A percentile compares a stretch with the other conserved stretches of the same genome.
These are phyloP conservation scores for Sebastolobus altivelis DNA, from an alignment of 2,797 vertebrate genomes.

Conservation along the genomic window DNA sequence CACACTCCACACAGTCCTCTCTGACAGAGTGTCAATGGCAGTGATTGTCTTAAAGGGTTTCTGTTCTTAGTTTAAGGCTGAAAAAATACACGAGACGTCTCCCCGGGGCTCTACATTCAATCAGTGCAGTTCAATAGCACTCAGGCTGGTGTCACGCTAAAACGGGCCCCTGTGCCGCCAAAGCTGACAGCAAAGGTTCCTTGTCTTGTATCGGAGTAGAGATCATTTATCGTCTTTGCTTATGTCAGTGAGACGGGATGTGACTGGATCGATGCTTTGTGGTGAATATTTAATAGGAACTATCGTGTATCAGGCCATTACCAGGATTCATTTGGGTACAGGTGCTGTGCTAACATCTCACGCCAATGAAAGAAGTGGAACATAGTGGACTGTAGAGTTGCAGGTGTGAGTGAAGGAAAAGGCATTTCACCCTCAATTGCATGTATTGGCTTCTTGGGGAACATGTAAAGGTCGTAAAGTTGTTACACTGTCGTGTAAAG, in stretches of 20 bases:
- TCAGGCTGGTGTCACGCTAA: conserved; percentile 66
- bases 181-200: conserved; percentile 57
- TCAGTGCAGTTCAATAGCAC: conserved; percentile 74
- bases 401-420: background rate
- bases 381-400: background rate
- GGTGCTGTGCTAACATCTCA: conserved; percentile 11
- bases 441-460: background rate
- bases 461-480: background rate
- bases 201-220: conserved; percentile 14
- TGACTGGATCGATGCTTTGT: conserved; percentile 33
- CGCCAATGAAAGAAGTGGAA: background rate
- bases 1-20: background rate
- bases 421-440: background rate
- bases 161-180: conserved; percentile 59
- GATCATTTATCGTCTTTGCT: conserved; percentile 41
- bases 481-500: background rate
- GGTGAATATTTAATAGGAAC: conserved; percentile 67
- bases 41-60: conserved; percentile 39
- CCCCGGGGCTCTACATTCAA: conserved; percentile 43
- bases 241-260: conserved; percentile 28
- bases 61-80: conserved; percentile 33
- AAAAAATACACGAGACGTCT: conserved; percentile 67
- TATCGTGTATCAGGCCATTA: conserved; percentile 21
- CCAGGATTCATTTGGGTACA: conserved; percentile 1
- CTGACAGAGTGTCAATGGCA: conserved; percentile 48